A percentile compares a stretch with the other conserved stretches of the same genome.
Evolutionary conservation across 2,888 invertebrate genomes (phyloP).

Genomic region (Salticus scenicus): DNA sequence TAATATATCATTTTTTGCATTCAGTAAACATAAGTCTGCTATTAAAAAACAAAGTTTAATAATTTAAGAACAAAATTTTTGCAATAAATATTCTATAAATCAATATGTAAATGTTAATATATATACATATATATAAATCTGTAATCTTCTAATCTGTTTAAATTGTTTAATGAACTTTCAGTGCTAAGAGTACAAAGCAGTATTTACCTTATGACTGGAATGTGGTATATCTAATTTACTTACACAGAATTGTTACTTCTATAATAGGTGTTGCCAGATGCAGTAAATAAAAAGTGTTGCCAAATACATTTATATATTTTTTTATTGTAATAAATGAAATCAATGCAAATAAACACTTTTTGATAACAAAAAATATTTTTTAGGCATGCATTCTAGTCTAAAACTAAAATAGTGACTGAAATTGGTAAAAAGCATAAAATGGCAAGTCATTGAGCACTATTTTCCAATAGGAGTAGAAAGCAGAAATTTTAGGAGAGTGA

Average conservation of each 20-base stretch:
- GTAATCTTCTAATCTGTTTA: background rate
- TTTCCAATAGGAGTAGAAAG: background rate
- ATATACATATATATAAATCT: too few relatives aligned
- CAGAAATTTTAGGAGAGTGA: slow-evolving; percentile 1
- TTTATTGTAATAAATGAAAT: background rate
- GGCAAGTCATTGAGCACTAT: slow-evolving; percentile 1
- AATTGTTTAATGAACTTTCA: background rate
- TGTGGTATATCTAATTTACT: background rate
- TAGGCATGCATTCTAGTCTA: background rate
- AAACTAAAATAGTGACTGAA: background rate
- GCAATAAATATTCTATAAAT: background rate
- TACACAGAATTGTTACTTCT: too few relatives aligned
- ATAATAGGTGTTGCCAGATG: too few relatives aligned
- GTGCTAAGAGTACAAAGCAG: background rate
- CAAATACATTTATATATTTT: background rate
- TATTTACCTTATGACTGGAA: background rate
- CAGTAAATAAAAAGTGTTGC: background rate
- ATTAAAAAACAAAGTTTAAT: background rate
- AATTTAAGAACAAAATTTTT: background rate
- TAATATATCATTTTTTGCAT: background rate
- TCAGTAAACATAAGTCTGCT: background rate
- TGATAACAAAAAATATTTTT: too few relatives aligned
- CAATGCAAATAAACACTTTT: background rate
- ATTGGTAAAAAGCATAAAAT: background rate
- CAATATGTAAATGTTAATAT: too few relatives aligned